Conservation (phyloP, 2,797 vertebrate species). For the Melanotaenia parkinsoni region DNA sequence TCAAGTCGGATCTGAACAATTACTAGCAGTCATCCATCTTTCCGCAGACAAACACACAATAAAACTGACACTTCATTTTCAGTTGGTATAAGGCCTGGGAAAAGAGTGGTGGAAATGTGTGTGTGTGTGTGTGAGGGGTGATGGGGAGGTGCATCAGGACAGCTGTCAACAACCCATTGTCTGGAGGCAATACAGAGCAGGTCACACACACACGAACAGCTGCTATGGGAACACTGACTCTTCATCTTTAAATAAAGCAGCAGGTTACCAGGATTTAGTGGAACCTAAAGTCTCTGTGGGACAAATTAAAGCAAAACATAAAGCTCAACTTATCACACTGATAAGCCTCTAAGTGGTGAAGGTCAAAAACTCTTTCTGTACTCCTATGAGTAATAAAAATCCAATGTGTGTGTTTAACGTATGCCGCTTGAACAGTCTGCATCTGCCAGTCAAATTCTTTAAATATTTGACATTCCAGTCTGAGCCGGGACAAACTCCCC, state of each 20-base stretch:
- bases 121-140: conserved; percentile 36
- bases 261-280: conserved; percentile 38
- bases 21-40: conserved; percentile 54
- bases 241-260: conserved; percentile 67
- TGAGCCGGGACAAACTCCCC: conserved; percentile 50
- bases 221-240: conserved; percentile 64
- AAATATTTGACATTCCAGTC: conserved; percentile 75
- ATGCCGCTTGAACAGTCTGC: conserved; percentile 18
- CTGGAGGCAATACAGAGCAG: conserved; percentile 49
- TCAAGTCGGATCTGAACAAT: conserved; percentile 37
- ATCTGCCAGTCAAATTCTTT: conserved; percentile 61
- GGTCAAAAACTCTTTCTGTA: background rate
- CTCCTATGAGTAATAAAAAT: conserved; percentile 2
- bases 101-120: conserved; percentile 35
- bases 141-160: conserved; percentile 47
- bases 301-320: conserved; percentile 13
- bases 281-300: conserved; percentile 12
- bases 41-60: conserved; percentile 56
- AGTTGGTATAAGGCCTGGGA: conserved; percentile 41
- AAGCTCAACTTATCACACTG: background rate
- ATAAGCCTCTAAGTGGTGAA: background rate
- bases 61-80: conserved; percentile 62
- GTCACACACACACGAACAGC: conserved; percentile 63
- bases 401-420: conserved; percentile 12
- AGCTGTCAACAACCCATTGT: conserved; percentile 73